phyloP scores from a whole-genome alignment of 2,888 invertebrate genomes.

The Neria commutata region DNA sequence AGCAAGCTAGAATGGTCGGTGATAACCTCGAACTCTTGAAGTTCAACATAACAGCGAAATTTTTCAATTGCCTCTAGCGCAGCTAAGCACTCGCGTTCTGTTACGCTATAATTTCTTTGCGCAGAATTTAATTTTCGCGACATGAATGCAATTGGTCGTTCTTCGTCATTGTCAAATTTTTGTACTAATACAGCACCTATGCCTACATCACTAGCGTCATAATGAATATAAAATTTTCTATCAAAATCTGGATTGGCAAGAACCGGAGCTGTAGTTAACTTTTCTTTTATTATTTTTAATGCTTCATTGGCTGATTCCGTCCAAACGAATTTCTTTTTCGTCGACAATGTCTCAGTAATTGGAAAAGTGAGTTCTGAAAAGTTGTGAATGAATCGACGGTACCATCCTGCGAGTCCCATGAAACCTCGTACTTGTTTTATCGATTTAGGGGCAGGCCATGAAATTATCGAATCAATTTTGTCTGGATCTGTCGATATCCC shows the following conservation, averaged over 20 bases:
- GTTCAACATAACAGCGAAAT: constrained; percentile 22
- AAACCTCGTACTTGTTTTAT: constrained; percentile 14
- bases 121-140: constrained; percentile 12
- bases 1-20: constrained; percentile 24
- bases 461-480: background rate
- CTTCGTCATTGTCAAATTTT: constrained; percentile 3
- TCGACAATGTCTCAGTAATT: constrained; percentile 1
- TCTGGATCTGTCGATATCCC: background rate
- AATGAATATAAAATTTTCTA: too few species aligned
- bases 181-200: constrained; percentile 9
- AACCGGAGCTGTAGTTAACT: too few species aligned
- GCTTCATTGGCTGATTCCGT: background rate
- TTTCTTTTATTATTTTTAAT: too few species aligned
- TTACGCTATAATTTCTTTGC: constrained; percentile 14
- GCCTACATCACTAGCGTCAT: constrained; percentile 15
- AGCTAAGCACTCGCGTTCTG: constrained; percentile 19
- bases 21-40: constrained; percentile 11
- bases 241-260: too few species aligned
- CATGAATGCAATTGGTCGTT: constrained; percentile 21
- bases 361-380: background rate
- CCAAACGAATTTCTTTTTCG: background rate
- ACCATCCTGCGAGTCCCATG: constrained; percentile 14
- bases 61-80: constrained; percentile 19
- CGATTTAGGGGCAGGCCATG: constrained; percentile 11
- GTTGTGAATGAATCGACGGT: constrained; percentile 10